These are phyloP conservation scores for Agrochola litura DNA, from an alignment of 2,888 invertebrate species.

Conservation along the genomic window DNA sequence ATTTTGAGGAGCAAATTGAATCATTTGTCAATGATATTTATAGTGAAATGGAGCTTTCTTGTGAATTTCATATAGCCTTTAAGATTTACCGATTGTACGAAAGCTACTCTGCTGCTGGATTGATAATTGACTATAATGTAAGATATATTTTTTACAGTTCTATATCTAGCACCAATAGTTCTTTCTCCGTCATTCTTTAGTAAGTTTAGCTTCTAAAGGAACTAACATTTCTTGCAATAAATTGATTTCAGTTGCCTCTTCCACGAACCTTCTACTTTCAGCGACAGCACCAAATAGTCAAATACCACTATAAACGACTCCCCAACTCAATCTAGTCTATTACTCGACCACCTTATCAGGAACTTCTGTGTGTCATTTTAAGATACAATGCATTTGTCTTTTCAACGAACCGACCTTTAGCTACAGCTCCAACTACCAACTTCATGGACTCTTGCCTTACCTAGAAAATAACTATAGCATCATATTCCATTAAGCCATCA, in stretches of 20 bases:
- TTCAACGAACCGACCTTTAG: too few relatives aligned
- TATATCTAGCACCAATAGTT: background rate
- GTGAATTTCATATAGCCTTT: background rate
- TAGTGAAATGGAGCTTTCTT: background rate
- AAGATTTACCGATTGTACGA: too few relatives aligned
- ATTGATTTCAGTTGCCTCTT: background rate
- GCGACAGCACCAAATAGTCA: background rate
- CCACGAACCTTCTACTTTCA: background rate
- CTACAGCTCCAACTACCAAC: too few relatives aligned
- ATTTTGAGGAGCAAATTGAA: background rate
- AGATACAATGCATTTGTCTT: too few relatives aligned
- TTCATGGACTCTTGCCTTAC: too few relatives aligned
- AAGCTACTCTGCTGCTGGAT: background rate
- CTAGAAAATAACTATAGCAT: too few relatives aligned
- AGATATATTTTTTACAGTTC: background rate
- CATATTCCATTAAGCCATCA: conserved; percentile 20
- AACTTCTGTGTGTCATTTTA: too few relatives aligned
- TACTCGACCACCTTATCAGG: background rate
- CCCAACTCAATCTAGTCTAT: background rate
- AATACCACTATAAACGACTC: background rate
- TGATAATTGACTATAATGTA: background rate
- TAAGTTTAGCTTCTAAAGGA: background rate
- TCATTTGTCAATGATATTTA: background rate
- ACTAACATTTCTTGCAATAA: background rate
- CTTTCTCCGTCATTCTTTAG: background rate